A percentile compares a stretch with the other conserved stretches of the same genome.
phyloP scores from a whole-genome alignment of 1,140 invertebrate genomes.

The Orchestia grillus region DNA sequence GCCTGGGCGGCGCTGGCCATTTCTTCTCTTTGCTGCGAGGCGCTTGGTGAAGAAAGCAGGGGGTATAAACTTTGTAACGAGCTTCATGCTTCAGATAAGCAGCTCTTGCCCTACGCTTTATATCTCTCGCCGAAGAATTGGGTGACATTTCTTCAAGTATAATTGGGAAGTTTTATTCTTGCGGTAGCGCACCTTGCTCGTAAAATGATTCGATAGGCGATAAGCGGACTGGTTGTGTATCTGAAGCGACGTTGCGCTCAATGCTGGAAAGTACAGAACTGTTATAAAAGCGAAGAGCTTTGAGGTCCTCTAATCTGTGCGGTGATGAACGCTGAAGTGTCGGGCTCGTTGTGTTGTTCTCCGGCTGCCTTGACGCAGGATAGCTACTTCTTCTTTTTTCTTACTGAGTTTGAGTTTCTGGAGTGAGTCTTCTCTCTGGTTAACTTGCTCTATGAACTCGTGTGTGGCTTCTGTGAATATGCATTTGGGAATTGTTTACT shows the following conservation, averaged over 20 bases:
- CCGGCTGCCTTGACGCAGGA: too few species aligned
- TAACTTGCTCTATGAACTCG: background rate
- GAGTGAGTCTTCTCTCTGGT: background rate
- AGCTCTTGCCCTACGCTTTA: conserved; percentile 21
- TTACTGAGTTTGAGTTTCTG: background rate
- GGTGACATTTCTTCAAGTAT: conserved; percentile 46
- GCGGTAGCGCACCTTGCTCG: conserved; percentile 21
- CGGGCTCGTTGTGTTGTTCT: background rate
- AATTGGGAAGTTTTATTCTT: conserved; percentile 20
- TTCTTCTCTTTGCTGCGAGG: background rate
- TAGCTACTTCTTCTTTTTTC: background rate
- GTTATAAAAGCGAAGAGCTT: conserved; percentile 11
- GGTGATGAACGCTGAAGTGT: background rate
- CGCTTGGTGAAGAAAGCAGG: background rate
- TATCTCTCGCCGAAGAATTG: conserved; percentile 21
- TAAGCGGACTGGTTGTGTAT: conserved; percentile 44
- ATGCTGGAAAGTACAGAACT: conserved; percentile 10
- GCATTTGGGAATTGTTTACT: background rate
- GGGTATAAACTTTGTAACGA: conserved; percentile 20
- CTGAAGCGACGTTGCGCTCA: conserved; percentile 20
- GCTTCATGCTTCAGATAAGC: background rate
- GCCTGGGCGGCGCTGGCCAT: background rate
- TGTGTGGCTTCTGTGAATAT: background rate
- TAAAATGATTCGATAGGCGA: conserved; percentile 11
- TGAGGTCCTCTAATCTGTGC: background rate